Percentiles rank a stretch among this genome's conserved stretches.
Conservation (phyloP, 2,797 vertebrate species). For the Sebastolobus altivelis region DNA sequence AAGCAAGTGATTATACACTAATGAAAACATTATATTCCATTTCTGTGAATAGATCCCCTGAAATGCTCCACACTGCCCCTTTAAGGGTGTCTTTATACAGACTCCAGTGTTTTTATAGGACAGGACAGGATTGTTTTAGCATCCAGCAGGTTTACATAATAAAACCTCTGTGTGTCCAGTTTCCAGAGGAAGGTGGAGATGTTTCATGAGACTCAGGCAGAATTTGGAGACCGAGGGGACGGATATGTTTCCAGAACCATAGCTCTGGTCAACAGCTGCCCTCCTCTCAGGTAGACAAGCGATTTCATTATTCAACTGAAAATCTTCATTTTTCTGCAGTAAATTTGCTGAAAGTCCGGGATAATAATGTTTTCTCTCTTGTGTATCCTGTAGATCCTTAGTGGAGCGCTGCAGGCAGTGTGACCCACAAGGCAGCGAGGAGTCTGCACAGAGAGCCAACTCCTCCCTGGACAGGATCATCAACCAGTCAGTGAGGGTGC, state of each 20-base stretch:
- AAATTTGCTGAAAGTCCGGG: background rate
- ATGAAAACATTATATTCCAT: too few relatives aligned
- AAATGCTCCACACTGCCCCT: too few relatives aligned
- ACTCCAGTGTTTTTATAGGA: background rate
- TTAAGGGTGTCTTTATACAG: too few relatives aligned
- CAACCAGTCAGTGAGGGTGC: conserved; percentile 87
- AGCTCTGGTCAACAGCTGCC: conserved; percentile 91
- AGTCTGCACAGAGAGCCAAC: conserved; percentile 84
- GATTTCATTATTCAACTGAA: background rate
- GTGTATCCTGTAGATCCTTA: conserved; percentile 82
- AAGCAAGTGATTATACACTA: too few relatives aligned
- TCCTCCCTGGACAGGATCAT: conserved; percentile 88
- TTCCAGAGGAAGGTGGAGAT: conserved; percentile 93
- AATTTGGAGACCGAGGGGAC: conserved; percentile 84
- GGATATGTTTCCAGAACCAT: conserved; percentile 89
- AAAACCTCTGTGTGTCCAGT: conserved; percentile 73
- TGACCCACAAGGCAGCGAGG: conserved; percentile 88
- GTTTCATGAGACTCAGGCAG: conserved; percentile 88
- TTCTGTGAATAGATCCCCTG: too few relatives aligned
- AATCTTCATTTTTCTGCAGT: background rate
- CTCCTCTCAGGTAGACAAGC: conserved; percentile 89
- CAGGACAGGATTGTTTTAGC: background rate
- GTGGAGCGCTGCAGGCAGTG: conserved; percentile 90
- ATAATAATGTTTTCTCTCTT: background rate
- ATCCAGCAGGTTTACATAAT: conserved; percentile 25